These are phyloP conservation scores for Oscheius sp. DNA, from an alignment of 2,888 invertebrate genomes.

Conservation along the genomic window DNA sequence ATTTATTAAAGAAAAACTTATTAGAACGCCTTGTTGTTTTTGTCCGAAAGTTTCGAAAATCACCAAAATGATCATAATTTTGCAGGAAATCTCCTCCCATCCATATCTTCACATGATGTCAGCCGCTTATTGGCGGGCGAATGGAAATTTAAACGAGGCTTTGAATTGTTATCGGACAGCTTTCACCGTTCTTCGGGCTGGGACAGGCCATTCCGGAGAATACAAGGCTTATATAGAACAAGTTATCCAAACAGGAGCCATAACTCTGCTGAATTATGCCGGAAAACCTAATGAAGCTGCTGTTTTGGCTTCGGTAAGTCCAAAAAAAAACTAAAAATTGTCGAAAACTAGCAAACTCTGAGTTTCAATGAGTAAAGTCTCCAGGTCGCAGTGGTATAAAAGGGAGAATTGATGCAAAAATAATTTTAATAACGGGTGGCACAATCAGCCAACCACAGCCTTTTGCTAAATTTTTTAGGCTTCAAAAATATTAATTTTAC, in stretches of 20 bases:
- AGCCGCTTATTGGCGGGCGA: constrained; percentile 53
- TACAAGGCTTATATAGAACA: constrained; percentile 8
- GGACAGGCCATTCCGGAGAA: neutral
- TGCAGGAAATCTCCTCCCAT: constrained; percentile 47
- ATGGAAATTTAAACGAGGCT: constrained; percentile 46
- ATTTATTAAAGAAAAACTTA: no score
- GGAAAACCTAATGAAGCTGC: constrained; percentile 19
- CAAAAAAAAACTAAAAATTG: neutral
- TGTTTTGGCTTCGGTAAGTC: constrained; percentile 2
- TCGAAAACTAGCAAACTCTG: no score
- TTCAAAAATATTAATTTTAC: no score
- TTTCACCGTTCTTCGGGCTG: constrained; percentile 32
- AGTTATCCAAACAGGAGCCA: constrained; percentile 2
- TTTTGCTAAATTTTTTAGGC: no score
- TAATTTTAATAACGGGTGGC: no score
- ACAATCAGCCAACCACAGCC: no score
- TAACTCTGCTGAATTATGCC: constrained; percentile 15
- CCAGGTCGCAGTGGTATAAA: no score
- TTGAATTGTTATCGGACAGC: constrained; percentile 48
- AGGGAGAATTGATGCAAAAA: no score
- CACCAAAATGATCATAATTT: neutral
- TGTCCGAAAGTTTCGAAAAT: neutral
- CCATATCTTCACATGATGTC: constrained; percentile 51
- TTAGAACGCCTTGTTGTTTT: no score
- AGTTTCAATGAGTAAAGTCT: no score